Evolutionary conservation across 2,113 vertebrate species (phyloP).

Genomic region (Paedocypris sp.): DNA sequence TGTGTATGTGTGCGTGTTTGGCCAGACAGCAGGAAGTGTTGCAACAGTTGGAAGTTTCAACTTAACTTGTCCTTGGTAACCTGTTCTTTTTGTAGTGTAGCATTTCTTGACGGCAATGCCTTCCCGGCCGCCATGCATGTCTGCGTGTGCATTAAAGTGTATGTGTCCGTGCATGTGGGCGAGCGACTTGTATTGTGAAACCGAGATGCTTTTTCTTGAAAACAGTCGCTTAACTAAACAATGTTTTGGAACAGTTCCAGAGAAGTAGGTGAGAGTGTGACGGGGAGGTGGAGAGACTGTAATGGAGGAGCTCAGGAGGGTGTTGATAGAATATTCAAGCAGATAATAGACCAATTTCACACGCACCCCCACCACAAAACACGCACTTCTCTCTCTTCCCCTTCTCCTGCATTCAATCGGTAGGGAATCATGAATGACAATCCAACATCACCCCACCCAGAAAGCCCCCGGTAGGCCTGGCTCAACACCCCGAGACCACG

Average conservation of each 20-base stretch:
- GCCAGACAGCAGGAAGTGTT: background rate
- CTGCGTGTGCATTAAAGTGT: background rate
- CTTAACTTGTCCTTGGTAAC: background rate
- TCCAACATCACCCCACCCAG: slow-evolving; percentile 17
- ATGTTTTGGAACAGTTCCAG: slow-evolving; percentile 1
- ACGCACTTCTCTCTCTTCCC: slow-evolving; percentile 7
- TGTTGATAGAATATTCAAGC: slow-evolving; percentile 37
- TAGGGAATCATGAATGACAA: slow-evolving; percentile 34
- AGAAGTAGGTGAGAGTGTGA: background rate
- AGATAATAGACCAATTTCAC: slow-evolving; percentile 25
- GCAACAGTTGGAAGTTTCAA: no score
- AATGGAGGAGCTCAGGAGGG: slow-evolving; percentile 29
- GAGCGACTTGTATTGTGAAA: background rate
- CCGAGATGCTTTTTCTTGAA: slow-evolving; percentile 18
- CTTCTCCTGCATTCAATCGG: slow-evolving; percentile 21
- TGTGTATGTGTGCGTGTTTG: background rate
- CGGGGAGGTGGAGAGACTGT: slow-evolving; percentile 1
- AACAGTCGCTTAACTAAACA: slow-evolving; percentile 17
- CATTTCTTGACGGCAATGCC: background rate
- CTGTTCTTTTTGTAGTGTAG: background rate
- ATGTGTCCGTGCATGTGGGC: background rate
- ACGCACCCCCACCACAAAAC: background rate
- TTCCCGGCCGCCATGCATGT: background rate
- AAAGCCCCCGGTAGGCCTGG: slow-evolving; percentile 3
- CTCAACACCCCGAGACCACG: slow-evolving; percentile 4